phyloP scores from a whole-genome alignment of 2,797 vertebrate species.

The Nannoperca obscura region DNA sequence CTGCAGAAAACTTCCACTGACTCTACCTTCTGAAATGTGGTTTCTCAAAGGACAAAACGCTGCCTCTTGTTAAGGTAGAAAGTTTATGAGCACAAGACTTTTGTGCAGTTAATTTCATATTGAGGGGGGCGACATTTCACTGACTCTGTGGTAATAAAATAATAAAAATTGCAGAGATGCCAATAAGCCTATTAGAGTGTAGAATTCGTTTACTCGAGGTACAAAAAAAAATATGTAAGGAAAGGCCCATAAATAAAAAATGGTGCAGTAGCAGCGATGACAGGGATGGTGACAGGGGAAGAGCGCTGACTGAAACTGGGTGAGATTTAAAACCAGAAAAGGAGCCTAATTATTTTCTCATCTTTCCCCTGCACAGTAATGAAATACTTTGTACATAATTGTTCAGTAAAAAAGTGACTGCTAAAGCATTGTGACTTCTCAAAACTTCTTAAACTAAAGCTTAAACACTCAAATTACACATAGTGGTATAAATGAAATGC shows the following conservation, averaged over 20 bases:
- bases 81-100: slow-evolving; percentile 7
- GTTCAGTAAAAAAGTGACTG: slow-evolving; percentile 28
- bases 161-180: slow-evolving; percentile 36
- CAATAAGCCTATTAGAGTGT: slow-evolving; percentile 34
- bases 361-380: slow-evolving; percentile 16
- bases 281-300: slow-evolving; percentile 61
- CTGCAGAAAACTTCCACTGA: slow-evolving; percentile 19
- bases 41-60: slow-evolving; percentile 15
- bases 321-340: slow-evolving; percentile 64
- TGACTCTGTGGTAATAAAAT: slow-evolving; percentile 12
- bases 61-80: slow-evolving; percentile 7
- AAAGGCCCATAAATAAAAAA: slow-evolving; percentile 73
- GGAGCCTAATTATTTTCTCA: slow-evolving; percentile 46
- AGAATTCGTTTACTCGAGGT: slow-evolving; percentile 53
- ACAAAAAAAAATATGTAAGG: slow-evolving; percentile 15
- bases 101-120: slow-evolving; percentile 13
- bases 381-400: slow-evolving; percentile 8
- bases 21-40: slow-evolving; percentile 9
- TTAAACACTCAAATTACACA: slow-evolving; percentile 25
- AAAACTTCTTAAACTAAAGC: slow-evolving; percentile 18
- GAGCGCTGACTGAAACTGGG: slow-evolving; percentile 51
- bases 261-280: slow-evolving; percentile 61
- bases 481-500: slow-evolving; percentile 19
- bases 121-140: slow-evolving; percentile 6
- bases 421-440: slow-evolving; percentile 20